phyloP scores from a whole-genome alignment of 2,888 invertebrate genomes.

The Cheilosia grossa region DNA sequence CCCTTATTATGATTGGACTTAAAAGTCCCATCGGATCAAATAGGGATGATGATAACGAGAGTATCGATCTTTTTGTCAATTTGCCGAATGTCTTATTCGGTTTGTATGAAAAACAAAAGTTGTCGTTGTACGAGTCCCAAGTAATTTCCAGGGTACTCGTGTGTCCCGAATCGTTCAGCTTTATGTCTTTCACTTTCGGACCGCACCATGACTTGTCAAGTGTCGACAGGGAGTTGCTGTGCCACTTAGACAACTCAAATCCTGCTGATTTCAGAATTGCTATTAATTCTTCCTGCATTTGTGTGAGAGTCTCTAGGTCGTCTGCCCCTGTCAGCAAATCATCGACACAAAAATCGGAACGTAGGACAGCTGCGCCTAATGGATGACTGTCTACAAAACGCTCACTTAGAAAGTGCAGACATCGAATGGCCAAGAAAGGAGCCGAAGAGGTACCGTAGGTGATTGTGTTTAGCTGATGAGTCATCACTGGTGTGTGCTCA shows the following conservation, averaged over 20 bases:
- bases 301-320: neutral
- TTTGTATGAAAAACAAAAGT: neutral
- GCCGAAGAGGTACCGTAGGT: neutral
- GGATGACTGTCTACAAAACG: neutral
- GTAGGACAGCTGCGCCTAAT: neutral
- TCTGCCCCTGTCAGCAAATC: constrained; percentile 7
- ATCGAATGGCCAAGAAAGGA: neutral
- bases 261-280: neutral
- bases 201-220: too few relatives aligned
- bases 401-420: neutral
- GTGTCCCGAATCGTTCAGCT: neutral
- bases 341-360: constrained; percentile 13
- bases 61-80: neutral
- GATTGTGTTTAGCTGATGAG: neutral
- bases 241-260: constrained; percentile 3
- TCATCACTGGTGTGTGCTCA: neutral
- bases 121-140: constrained; percentile 1
- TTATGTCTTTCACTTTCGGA: neutral
- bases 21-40: constrained; percentile 11
- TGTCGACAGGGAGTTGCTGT: neutral
- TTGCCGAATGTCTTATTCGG: neutral
- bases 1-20: neutral
- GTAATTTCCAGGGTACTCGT: neutral
- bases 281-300: neutral
- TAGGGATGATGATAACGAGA: neutral